Evolutionary conservation across 2,797 vertebrate species (phyloP), one percentile per base, ranked within the genome.

Genomic region (Botia kubotai): DNA sequence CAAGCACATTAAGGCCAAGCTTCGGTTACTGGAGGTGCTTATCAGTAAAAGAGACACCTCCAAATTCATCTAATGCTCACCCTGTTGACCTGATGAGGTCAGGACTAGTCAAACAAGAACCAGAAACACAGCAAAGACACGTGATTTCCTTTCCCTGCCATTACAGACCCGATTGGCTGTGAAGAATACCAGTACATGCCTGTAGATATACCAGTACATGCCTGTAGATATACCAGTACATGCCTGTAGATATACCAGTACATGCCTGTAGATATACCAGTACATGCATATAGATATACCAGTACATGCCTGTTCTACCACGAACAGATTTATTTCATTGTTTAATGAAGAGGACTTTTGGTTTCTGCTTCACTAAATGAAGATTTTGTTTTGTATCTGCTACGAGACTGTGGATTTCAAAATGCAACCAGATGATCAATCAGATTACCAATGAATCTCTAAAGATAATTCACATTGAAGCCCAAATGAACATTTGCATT

Each of bases 1-100:
- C 93, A 99, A 98, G 87, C 97, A 99, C 66, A 86, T 98, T 23
- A 99, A 99, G 88, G 98, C 98, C 62, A 99, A 99, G 83, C 92
- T 99, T 79, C 91, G 95, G 86, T 95, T 99, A 52, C 90, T 99
- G 90, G 98, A 99, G 84, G 98, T 97, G 75, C 95, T 99, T 79
- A 98, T 99, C 93, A 99, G 95, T 94, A 99, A 99, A 91, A 95
- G 96, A 94, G 96, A 97, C 90, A 88, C 94, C 0, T 78, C 88
- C 0, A 94, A 94, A 80, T 89, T 93, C n/a, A 92, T 93, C 84
- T 95, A 87, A 90, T 26, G 53, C 39, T 21, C 57, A 57, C 26
- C 50, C 2, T 8, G 19, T n/a, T 21, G 57, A 36, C 3, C 36
- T 0, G 23, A 46, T 29, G 66, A 81, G 85, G 85, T 52, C 43